These are phyloP conservation scores for Chaetops frenatus DNA, from an alignment of 2,113 vertebrate genomes.

Conservation along the genomic window DNA sequence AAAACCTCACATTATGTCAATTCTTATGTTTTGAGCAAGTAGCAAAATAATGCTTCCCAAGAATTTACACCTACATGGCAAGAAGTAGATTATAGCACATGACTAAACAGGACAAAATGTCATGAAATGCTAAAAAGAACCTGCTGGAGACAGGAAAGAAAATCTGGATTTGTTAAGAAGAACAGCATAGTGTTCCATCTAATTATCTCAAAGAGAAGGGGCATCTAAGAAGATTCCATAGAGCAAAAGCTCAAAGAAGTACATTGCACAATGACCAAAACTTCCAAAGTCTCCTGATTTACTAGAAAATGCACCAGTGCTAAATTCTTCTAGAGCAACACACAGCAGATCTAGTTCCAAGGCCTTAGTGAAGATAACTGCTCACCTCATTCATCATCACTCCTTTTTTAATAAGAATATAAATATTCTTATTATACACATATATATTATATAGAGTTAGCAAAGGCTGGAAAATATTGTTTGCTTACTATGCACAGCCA, in stretches of 20 bases:
- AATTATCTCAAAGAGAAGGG: not conserved
- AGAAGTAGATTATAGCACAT: not conserved
- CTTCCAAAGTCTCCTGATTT: not conserved
- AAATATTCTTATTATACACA: too few species aligned
- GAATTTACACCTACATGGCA: not conserved
- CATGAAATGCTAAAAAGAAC: not conserved
- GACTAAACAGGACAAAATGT: not conserved
- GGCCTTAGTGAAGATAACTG: not conserved
- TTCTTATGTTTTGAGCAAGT: not conserved
- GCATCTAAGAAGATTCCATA: not conserved
- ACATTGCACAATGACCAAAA: not conserved
- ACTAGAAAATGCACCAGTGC: not conserved
- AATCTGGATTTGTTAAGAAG: not conserved
- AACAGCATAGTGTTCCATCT: not conserved
- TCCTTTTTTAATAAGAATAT: not conserved
- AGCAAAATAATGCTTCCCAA: not conserved
- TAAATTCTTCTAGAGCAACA: not conserved
- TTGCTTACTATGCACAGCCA: not conserved
- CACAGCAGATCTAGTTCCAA: not conserved
- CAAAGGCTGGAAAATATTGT: not conserved
- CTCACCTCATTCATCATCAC: not conserved
- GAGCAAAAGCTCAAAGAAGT: not conserved
- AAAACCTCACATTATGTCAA: not conserved
- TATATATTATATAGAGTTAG: not conserved
- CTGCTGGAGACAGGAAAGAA: not conserved